Evolutionary conservation across 1,140 invertebrate genomes (phyloP), one percentile per base, ranked within the genome.

Genomic region (Bombus pascuorum): DNA sequence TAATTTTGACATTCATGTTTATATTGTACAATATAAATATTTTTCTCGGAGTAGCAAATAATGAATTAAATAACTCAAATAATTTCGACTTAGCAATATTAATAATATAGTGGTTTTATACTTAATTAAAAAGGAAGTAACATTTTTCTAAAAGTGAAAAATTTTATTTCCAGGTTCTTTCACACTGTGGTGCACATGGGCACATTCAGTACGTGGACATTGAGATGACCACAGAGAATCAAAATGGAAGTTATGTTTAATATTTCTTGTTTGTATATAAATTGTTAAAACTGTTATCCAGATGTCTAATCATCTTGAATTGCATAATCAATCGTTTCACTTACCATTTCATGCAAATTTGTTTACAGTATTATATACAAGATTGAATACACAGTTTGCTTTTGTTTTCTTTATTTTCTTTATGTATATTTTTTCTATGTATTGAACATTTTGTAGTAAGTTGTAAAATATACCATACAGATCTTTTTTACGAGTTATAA

Each of bases 101-200:
- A 76, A 28, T 75, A 53, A 34, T 77, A 18, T 83, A 76, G 39
- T 57, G 59, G 44, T 81, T 53, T 71, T 47, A 42, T 18, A 44
- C 18, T 68, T 70, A 53, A 8, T 80, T 81, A n/a, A 8, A 39
- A 71, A 76, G 86, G 76, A 82, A 90, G 79, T 87, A 90, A 85
- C 44, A 85, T 79, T 90, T 87, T 92, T 88, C 83, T 92, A 90
- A 90, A 91, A 77, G 81, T 81, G 72, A 89, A 91, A 91, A 86
- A 79, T 90, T 92, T 92, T 92, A 89, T 92, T 90, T 91, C 88
- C 86, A 92, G 91, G 90, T 92, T 83, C 89, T 90, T 91, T 92
- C 84, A 85, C 90, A 90, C 86, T 90, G 87, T 91, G 83, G 74
- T 83, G 81, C 86, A 75, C 83, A 89, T 82, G 87, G 86, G 62